Evolutionary conservation across 1,140 invertebrate genomes (phyloP), one percentile per base, ranked within the genome.

Genomic region (Brachionus asplanchnoidis): DNA sequence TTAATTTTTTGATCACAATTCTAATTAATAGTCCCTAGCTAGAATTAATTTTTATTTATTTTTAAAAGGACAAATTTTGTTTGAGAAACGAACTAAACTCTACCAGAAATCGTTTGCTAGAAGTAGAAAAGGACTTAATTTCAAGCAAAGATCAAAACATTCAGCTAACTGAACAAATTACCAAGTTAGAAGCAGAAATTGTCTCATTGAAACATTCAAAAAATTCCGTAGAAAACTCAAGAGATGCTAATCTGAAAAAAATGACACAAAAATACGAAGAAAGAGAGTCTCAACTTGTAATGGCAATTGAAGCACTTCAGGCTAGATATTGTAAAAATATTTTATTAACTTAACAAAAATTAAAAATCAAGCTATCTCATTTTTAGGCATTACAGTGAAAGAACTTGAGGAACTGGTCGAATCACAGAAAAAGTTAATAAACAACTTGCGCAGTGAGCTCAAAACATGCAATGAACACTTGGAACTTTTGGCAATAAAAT

Each of bases 51-150:
- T 36, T 46, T 12, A 7, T 77, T 20, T 44, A 42, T 75, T 14
- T 42, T 4, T 9, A 28, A 44, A 82, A 82, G 79, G 79, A 82
- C 28, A 82, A 82, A 68, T 82, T 82, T 82, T 82, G 79, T 17
- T 68, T 82, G 53, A 60, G 79, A 40, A 56, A 82, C 28, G 79
- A 82, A 44, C 12, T 82, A 40, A 82, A 82, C 23, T 42, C 79
- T 11, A 82, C 79, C n/a, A 82, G 65, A 14, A 82, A 82, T 82
- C 79, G 79, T 82, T 82, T 82, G 40, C 14, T 82, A 1, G 65
- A 82, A 20, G 53, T 82, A 20, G 79, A 82, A 36, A 82, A 65
- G 36, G 79, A 82, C n/a, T 17, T 65, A 11, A 26, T 82, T 20
- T 26, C 23, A 1, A 44, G 36, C 9, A 23, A 65, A 82, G 79